Evolutionary conservation across 2,113 vertebrate species (phyloP).

Genomic region (Chamaetylas fuelleborni): DNA sequence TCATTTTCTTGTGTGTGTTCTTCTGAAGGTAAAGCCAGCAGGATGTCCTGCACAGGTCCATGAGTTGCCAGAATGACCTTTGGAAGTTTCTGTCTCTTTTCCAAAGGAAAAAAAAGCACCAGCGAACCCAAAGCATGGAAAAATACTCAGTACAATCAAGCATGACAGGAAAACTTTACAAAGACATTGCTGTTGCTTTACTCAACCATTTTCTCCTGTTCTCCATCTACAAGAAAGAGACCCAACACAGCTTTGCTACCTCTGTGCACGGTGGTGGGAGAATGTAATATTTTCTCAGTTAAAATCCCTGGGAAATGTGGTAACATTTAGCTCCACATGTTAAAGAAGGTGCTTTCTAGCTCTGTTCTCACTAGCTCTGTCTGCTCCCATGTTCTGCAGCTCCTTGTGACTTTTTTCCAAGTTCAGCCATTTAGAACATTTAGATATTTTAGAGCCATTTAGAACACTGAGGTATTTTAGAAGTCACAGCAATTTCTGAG

Average conservation of each 20-base stretch:
- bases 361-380: neutral
- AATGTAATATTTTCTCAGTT: neutral
- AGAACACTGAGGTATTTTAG: neutral
- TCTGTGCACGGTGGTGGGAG: neutral
- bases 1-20: neutral
- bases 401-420: neutral
- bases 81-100: neutral
- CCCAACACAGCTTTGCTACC: neutral
- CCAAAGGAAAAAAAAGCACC: neutral
- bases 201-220: neutral
- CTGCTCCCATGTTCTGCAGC: neutral
- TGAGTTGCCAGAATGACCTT: neutral
- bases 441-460: neutral
- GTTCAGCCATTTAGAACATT: neutral
- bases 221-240: neutral
- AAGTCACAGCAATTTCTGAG: neutral
- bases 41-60: neutral
- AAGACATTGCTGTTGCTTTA: neutral
- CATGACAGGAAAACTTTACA: neutral
- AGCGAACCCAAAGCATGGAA: neutral
- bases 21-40: neutral
- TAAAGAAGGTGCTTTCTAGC: neutral
- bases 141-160: neutral
- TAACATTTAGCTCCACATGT: neutral
- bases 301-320: neutral